These are phyloP conservation scores for Bagarius yarrelli DNA, from an alignment of 2,113 vertebrate species.

Conservation along the genomic window DNA sequence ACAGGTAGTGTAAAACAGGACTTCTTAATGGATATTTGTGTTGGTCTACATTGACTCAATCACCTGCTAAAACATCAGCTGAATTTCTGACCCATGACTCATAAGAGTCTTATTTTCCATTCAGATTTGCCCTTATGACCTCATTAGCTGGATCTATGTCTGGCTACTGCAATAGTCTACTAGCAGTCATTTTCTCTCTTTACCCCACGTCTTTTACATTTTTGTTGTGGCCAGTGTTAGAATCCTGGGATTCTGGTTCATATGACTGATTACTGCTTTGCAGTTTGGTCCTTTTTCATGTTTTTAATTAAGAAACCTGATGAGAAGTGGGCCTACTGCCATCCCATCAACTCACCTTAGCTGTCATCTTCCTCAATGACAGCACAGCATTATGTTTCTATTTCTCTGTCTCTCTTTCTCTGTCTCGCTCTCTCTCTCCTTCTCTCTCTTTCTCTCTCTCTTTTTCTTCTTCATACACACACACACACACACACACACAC, in stretches of 20 bases:
- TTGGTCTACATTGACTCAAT: slow-evolving; percentile 23
- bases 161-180: slow-evolving; percentile 6
- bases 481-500: background rate
- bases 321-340: background rate
- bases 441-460: slow-evolving; percentile 6
- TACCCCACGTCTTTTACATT: background rate
- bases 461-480: background rate
- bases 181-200: background rate
- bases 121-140: slow-evolving; percentile 19
- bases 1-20: background rate
- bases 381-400: background rate
- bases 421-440: background rate
- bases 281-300: slow-evolving; percentile 29
- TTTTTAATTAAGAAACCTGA: slow-evolving; percentile 28
- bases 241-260: background rate
- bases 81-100: slow-evolving; percentile 33
- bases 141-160: slow-evolving; percentile 14
- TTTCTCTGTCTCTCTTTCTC: background rate
- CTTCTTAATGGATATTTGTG: slow-evolving; percentile 1
- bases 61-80: slow-evolving; percentile 24
- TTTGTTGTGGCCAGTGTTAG: background rate
- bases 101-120: slow-evolving; percentile 10
- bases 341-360: background rate
- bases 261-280: slow-evolving; percentile 30
- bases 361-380: background rate